phyloP scores from a whole-genome alignment of 1,140 invertebrate species.

The Eubasilissa regina region DNA sequence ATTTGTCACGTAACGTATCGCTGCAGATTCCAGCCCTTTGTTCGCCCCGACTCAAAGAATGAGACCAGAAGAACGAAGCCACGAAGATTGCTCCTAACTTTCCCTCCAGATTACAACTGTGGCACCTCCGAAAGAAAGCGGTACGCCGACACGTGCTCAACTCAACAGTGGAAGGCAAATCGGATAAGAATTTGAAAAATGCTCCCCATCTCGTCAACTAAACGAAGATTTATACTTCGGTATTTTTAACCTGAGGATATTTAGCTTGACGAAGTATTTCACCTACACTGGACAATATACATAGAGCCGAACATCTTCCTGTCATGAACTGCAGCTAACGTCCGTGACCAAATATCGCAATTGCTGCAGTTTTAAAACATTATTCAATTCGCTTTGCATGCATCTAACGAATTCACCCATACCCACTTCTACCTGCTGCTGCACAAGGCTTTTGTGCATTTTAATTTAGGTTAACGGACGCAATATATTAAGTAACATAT shows the following conservation, averaged over 20 bases:
- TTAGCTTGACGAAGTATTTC: slow-evolving; percentile 47
- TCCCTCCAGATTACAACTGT: slow-evolving; percentile 32
- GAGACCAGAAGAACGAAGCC: not conserved
- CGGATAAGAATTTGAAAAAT: slow-evolving; percentile 61
- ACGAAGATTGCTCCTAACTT: slow-evolving; percentile 24
- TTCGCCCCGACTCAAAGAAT: not conserved
- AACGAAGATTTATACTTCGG: slow-evolving; percentile 56
- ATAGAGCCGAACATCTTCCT: slow-evolving; percentile 9
- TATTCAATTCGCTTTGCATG: no score
- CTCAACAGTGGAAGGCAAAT: slow-evolving; percentile 54
- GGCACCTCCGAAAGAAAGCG: slow-evolving; percentile 31
- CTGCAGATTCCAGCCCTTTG: slow-evolving; percentile 42
- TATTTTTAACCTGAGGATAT: slow-evolving; percentile 42
- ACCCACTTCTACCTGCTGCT: no score
- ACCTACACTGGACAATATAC: not conserved
- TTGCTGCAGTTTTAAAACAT: no score
- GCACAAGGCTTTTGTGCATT: slow-evolving; percentile 2
- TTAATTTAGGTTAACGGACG: slow-evolving; percentile 17
- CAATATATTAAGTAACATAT: slow-evolving; percentile 10
- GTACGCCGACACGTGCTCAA: slow-evolving; percentile 45
- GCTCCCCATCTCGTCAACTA: slow-evolving; percentile 56
- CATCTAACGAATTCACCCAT: no score
- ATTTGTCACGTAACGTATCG: slow-evolving; percentile 42
- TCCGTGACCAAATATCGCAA: no score
- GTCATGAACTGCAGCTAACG: no score